Evolutionary conservation across 2,888 invertebrate genomes (phyloP).

Genomic region (Polymixis flavicincta): DNA sequence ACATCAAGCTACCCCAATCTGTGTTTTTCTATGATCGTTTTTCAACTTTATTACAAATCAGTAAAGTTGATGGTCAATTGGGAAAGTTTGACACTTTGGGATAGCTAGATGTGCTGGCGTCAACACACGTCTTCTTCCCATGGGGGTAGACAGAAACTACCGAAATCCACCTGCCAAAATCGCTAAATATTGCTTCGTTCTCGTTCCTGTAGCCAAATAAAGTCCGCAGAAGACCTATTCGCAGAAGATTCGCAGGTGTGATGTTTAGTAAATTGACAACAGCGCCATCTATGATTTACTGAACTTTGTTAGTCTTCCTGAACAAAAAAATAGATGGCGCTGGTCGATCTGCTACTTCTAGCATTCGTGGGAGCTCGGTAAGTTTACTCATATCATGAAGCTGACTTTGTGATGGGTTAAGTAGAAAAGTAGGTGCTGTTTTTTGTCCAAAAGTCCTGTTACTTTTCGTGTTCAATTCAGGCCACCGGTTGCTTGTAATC

Average conservation of each 20-base stretch:
- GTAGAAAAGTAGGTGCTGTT: background rate
- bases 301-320: background rate
- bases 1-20: too few species aligned
- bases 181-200: too few species aligned
- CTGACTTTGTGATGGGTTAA: background rate
- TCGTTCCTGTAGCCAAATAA: background rate
- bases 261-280: background rate
- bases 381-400: background rate
- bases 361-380: too few species aligned
- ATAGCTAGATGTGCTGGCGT: too few species aligned
- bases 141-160: too few species aligned
- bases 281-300: slow-evolving; percentile 36
- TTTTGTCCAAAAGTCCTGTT: background rate
- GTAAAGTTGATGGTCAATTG: too few species aligned
- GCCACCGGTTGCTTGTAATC: too few species aligned
- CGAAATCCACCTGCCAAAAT: too few species aligned
- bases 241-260: background rate
- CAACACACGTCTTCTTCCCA: too few species aligned
- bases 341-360: background rate
- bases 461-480: background rate
- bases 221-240: background rate
- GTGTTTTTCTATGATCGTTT: too few species aligned
- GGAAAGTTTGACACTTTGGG: too few species aligned
- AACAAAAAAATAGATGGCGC: slow-evolving; percentile 41
- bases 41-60: too few species aligned